Evolutionary conservation across 2,797 vertebrate species (phyloP).

Genomic region (Chrysocyon brachyurus): DNA sequence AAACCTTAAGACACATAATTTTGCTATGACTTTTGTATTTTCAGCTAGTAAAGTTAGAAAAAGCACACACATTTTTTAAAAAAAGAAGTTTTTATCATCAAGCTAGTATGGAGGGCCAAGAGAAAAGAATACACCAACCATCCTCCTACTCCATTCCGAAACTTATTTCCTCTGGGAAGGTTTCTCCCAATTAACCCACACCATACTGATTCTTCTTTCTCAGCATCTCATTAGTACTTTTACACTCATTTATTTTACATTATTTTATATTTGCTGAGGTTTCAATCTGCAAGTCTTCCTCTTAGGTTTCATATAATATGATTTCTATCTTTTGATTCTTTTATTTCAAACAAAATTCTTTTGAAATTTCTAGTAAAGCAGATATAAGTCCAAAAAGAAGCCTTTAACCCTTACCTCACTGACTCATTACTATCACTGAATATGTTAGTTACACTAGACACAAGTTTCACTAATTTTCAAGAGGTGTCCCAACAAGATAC

Average conservation of each 20-base stretch:
- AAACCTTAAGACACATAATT: slow-evolving; percentile 60
- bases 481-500: not conserved
- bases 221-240: not conserved
- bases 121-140: slow-evolving; percentile 6
- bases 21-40: slow-evolving; percentile 33
- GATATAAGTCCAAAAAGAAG: slow-evolving; percentile 60
- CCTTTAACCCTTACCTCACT: not conserved
- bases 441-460: slow-evolving; percentile 21
- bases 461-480: slow-evolving; percentile 55
- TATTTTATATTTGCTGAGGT: slow-evolving; percentile 30
- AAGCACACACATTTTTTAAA: not conserved
- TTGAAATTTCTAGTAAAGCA: slow-evolving; percentile 62
- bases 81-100: slow-evolving; percentile 39
- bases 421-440: not conserved
- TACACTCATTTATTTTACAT: slow-evolving; percentile 15
- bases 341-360: slow-evolving; percentile 37
- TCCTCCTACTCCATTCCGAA: not conserved
- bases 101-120: not conserved
- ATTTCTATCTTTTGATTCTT: slow-evolving; percentile 58
- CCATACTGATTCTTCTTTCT: not conserved
- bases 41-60: slow-evolving; percentile 26
- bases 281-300: slow-evolving; percentile 29
- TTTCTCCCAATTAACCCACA: not conserved
- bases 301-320: not conserved
- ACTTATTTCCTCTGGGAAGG: not conserved